These are phyloP conservation scores for Dynastes tityus DNA, from an alignment of 2,888 invertebrate genomes.

Conservation along the genomic window DNA sequence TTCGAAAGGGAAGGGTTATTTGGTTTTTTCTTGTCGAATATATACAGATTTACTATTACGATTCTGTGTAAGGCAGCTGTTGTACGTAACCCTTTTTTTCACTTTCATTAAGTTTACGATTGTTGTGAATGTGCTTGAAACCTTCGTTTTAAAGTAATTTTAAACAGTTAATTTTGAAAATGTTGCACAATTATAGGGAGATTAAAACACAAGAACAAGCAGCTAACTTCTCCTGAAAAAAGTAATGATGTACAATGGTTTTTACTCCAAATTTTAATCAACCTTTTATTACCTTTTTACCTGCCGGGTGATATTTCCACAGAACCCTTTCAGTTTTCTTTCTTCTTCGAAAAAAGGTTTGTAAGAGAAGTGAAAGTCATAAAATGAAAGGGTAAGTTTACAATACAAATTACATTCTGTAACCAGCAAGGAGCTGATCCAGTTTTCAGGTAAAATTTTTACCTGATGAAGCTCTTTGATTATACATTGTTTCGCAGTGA, in stretches of 20 bases:
- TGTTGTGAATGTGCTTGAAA: neutral
- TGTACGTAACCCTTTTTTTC: constrained; percentile 12
- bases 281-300: neutral
- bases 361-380: constrained; percentile 24
- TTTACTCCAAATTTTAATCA: neutral
- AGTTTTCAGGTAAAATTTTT: constrained; percentile 26
- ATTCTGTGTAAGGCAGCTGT: constrained; percentile 4
- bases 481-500: neutral
- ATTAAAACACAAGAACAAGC: neutral
- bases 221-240: neutral
- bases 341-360: neutral
- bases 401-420: neutral
- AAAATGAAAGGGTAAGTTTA: constrained; percentile 29
- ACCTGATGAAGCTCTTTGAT: neutral
- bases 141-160: neutral
- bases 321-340: neutral
- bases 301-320: neutral
- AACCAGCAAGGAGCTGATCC: neutral
- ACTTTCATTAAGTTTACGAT: constrained; percentile 24
- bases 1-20: constrained; percentile 14
- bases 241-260: neutral
- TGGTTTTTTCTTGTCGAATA: constrained; percentile 17
- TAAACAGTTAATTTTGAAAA: neutral
- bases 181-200: neutral
- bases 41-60: neutral